Evolutionary conservation across 2,888 invertebrate species (phyloP).

Genomic region (Zeuzera pyrina): DNA sequence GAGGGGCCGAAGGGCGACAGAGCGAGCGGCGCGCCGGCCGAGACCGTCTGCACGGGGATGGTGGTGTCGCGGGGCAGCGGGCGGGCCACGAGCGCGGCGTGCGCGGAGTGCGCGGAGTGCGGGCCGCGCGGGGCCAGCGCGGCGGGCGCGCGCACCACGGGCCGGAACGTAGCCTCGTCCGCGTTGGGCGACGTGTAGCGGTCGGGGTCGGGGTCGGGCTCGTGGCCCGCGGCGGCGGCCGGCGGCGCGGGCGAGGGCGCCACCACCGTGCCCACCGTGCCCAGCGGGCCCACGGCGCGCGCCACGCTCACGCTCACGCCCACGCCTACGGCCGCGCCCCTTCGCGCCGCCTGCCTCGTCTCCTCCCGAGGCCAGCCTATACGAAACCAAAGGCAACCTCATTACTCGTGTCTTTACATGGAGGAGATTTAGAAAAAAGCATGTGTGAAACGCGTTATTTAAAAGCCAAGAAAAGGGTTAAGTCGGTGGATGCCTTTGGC

Average conservation of each 20-base stretch:
- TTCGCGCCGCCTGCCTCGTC: constrained; percentile 25
- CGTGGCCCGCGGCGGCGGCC: constrained; percentile 27
- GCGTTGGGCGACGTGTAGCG: constrained; percentile 62
- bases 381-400: constrained; percentile 87
- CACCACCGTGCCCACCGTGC: constrained; percentile 82
- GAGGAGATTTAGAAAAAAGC: constrained; percentile 33
- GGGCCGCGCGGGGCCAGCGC: constrained; percentile 33
- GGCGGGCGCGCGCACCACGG: constrained; percentile 73
- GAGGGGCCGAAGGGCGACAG: too few relatives aligned
- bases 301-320: constrained; percentile 66
- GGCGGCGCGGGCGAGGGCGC: constrained; percentile 37
- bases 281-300: constrained; percentile 84
- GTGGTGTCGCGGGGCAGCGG: constrained; percentile 48
- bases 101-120: constrained; percentile 35
- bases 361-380: constrained; percentile 73
- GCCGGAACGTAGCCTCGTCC: constrained; percentile 80
- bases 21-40: constrained; percentile 12
- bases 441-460: constrained; percentile 15
- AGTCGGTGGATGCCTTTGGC: constrained; percentile 64
- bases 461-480: constrained; percentile 1
- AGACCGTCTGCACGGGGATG: constrained; percentile 42
- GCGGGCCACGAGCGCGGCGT: constrained; percentile 30
- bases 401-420: constrained; percentile 40
- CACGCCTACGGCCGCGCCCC: constrained; percentile 77
- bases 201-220: constrained; percentile 54